Conservation (phyloP, 2,797 vertebrate species). For the Hydrolagus colliei region DNA sequence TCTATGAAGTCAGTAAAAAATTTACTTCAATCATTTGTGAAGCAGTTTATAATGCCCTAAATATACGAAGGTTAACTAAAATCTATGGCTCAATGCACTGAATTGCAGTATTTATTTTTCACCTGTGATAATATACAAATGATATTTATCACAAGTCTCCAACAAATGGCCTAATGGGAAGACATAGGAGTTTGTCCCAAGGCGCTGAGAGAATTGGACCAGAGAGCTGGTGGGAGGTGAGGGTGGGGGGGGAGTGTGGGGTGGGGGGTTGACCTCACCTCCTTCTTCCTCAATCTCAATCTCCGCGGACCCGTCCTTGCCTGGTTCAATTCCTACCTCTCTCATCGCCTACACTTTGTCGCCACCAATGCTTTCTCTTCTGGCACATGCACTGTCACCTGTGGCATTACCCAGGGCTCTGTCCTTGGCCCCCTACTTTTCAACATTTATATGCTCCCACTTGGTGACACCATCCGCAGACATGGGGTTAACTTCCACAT, state of each 20-base stretch:
- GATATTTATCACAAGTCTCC: not conserved
- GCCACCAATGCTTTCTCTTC: too few species aligned
- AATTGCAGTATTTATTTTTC: conserved; percentile 6
- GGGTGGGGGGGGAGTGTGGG: not conserved
- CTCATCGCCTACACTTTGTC: too few species aligned
- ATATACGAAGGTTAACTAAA: conserved; percentile 8
- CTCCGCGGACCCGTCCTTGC: too few species aligned
- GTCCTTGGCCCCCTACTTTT: too few species aligned
- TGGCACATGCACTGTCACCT: too few species aligned
- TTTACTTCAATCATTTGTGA: conserved; percentile 39
- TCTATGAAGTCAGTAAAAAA: conserved; percentile 44
- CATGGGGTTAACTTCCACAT: too few species aligned
- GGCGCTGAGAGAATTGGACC: not conserved
- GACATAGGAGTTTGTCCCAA: not conserved
- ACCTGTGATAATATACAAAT: not conserved
- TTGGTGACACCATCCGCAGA: too few species aligned
- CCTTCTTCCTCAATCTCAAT: too few species aligned
- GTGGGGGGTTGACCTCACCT: not conserved
- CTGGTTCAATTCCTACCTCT: too few species aligned
- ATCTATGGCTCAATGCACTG: not conserved
- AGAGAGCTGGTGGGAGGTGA: not conserved
- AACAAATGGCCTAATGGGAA: not conserved
- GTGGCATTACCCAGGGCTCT: too few species aligned
- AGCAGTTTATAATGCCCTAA: conserved; percentile 6
- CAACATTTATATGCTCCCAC: too few species aligned